Evolutionary conservation across 1,140 invertebrate species (phyloP), one percentile per base, ranked within the genome.

Genomic region (Drosophila subobscura): DNA sequence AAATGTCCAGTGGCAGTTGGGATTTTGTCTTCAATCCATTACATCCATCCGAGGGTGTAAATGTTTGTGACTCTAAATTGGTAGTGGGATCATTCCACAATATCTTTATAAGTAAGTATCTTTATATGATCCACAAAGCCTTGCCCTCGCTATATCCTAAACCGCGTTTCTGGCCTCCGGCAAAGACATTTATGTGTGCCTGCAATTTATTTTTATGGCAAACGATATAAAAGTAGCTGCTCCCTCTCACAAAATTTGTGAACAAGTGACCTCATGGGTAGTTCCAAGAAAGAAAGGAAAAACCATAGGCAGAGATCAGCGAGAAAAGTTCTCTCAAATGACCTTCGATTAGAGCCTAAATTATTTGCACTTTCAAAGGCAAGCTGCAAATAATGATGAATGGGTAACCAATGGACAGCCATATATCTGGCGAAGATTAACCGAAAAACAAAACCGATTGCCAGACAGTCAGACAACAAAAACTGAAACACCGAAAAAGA

Each of bases 401-500:
- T 65, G 59, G 59, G 45, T 40, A 55, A 40, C 61, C 46, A 80
- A 76, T 49, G 53, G 53, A 61, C 49, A 60, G 56, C 58, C 47
- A 52, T 65, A 70, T 66, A 59, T 72, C 61, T 61, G 53, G 44
- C 40, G 66, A 10, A 78, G 70, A 81, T 88, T 81, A 77, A 78
- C 51, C 52, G 57, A 75, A 74, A 77, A 76, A 60, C 70, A 79
- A 72, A 81, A 61, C 52, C 67, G 57, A 74, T 67, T 51, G 52
- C 37, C 50, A 59, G 53, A 75, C 55, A 58, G 77, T 14, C 47
- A 40, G 53, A 75, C 53, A 72, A 67, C 65, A 78, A 74, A 85
- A 84, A 86, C 74, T 59, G 59, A 78, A 81, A 67, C 74, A 60
- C 74, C 60, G 65, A 71, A 80, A 84, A 75, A 83, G 61, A 88